These are phyloP conservation scores for Lumbricus terrestris DNA, from an alignment of 2,888 invertebrate species.

Conservation along the genomic window DNA sequence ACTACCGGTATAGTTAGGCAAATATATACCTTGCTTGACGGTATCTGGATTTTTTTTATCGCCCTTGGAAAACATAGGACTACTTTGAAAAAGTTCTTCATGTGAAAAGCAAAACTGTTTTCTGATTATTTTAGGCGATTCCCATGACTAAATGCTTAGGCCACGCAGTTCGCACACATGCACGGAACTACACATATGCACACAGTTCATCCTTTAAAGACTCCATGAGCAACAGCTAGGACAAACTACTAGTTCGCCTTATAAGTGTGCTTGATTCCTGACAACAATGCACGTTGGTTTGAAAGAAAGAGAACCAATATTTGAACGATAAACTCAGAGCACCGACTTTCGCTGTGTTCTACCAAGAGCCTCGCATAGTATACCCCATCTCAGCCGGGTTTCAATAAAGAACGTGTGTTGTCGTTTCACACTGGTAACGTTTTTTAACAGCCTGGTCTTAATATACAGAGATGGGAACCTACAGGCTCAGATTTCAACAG, in stretches of 20 bases:
- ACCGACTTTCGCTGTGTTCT: not conserved
- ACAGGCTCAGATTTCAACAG: not conserved
- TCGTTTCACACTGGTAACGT: not conserved
- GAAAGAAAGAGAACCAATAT: not conserved
- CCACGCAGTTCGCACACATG: not conserved
- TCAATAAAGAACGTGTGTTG: not conserved
- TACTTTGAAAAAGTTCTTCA: too few relatives aligned
- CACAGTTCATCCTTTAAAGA: not conserved
- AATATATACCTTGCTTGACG: too few relatives aligned
- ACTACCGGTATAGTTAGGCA: too few relatives aligned
- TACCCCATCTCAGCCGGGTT: not conserved
- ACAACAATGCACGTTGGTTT: not conserved
- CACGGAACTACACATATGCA: not conserved
- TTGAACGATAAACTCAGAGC: not conserved
- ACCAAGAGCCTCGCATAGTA: too few relatives aligned
- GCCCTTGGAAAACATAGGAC: too few relatives aligned
- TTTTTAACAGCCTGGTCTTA: not conserved
- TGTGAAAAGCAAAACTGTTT: too few relatives aligned
- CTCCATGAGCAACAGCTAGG: not conserved
- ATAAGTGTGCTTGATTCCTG: not conserved
- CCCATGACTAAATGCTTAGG: too few relatives aligned
- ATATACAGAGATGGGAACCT: not conserved
- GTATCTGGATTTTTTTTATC: too few relatives aligned
- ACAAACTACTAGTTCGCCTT: not conserved
- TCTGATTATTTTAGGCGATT: too few relatives aligned